phyloP scores from a whole-genome alignment of 2,113 vertebrate species.

The Hoplias malabaricus region DNA sequence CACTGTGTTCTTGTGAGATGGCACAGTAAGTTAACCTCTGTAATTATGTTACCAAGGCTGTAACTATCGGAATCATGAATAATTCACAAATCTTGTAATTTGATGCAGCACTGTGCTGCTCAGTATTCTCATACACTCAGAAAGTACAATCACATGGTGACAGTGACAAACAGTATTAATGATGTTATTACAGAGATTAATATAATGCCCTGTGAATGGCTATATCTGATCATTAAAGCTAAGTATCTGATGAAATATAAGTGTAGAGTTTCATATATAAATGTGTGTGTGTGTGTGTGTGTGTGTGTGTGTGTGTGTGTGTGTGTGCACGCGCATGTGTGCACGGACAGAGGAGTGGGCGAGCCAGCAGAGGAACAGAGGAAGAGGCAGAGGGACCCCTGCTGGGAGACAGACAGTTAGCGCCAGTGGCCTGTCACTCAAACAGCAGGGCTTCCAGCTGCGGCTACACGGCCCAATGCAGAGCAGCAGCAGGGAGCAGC shows the following conservation, averaged over 20 bases:
- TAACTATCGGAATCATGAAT: conserved; percentile 26
- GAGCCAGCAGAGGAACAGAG: neutral
- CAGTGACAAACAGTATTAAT: neutral
- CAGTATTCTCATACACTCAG: neutral
- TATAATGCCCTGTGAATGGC: neutral
- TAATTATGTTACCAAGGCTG: conserved; percentile 17
- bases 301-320: neutral
- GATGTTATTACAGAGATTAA: neutral
- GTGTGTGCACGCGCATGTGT: no score
- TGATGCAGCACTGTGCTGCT: neutral
- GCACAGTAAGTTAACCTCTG: conserved; percentile 14
- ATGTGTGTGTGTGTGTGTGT: neutral
- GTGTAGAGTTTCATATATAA: neutral
- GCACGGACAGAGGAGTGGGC: neutral
- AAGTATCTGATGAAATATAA: conserved; percentile 14
- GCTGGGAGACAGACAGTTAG: conserved; percentile 69
- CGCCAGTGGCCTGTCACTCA: conserved; percentile 75
- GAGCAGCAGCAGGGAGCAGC: conserved; percentile 72
- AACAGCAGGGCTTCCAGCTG: conserved; percentile 74
- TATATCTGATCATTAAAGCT: conserved; percentile 9
- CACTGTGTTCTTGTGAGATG: conserved; percentile 23
- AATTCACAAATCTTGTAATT: conserved; percentile 17
- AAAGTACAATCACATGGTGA: neutral
- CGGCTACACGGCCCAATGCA: conserved; percentile 66
- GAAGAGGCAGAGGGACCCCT: conserved; percentile 63